Base-by-base conservation (phyloP, 2,113 vertebrate genomes). In the Anguilla rostrata region DNA sequence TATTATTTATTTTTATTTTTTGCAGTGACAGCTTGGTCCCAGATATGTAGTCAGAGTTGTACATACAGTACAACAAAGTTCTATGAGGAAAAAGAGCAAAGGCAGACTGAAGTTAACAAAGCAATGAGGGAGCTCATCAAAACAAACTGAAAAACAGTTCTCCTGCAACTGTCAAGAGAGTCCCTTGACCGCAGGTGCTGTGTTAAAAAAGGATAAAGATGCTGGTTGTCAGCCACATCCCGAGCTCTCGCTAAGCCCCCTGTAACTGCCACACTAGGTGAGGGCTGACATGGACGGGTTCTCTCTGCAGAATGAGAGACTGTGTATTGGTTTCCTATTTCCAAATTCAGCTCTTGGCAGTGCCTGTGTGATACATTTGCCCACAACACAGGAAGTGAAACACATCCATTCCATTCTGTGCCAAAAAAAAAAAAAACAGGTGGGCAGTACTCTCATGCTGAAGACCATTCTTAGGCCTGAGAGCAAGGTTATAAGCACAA, bases 171-270 rank as follows among this genome's bases (percentile, higher is more conserved):
- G 82, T 87, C 86, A 57, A 49, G 53, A 80, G 82, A 84, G 71
- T 34, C 82, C 82, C 82, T 60, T 83, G 41, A 87, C 86, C 86
- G 80, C 86, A 87, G 34, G 46, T n/a, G 34, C 82, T 83, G 83
- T 87, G 82, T 87, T 87, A 80, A 87, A 82, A 80, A 82, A 20
- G 11, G 46, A 60, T 41, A 78, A 41, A 81, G 41, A 81, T 18
- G 11, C 53, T 85, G 78, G 84, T 57, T 57, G 75, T 63, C 41
- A 78, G 84, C 84, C 84, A 34, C 84, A 85, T 85, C 84, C 84
- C 75, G 78, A 57, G 5, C 34, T 40, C 46, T 78, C 49, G 56
- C 78, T 49, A n/a, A 75, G 34, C 49, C 78, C 39, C 39, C 49
- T 60, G 78, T 60, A 85, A 85, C 84, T 80, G 84, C 49, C 84